Evolutionary conservation across 2,888 invertebrate genomes (phyloP), one percentile per base, ranked within the genome.

Genomic region (Pristionchus exspectatus): DNA sequence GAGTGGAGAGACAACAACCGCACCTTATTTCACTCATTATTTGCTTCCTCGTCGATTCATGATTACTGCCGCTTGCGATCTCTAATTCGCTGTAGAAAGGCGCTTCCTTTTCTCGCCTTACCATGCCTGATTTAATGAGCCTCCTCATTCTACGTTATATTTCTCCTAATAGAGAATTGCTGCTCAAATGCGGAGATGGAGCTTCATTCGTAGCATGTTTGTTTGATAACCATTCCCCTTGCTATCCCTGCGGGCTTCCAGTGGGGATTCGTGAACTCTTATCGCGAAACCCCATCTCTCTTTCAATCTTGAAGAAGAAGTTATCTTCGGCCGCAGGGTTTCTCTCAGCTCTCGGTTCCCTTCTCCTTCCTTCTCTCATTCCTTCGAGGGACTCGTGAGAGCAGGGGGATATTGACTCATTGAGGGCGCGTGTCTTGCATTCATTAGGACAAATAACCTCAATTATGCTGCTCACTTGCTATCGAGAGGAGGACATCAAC

Each of bases 331-430:
- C 44, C 44, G 44, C 44, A 50, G 44, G 44, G 12, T 50, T 50
- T 50, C 44, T 12, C 44, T 7, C 0, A 3, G 3, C 44, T 50
- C 44, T 50, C 44, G 12, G 44, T 50, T 50, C 44, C 44, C 10
- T 12, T 66, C 12, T 27, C 66, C 27, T 27, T 66, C 24, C 27
- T 66, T 5, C 27, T 27, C 33, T 2, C 12, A 59, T 21, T 12
- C 33, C 72, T 16, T 12, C 33, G 10, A 5, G 1, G n/a, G 66
- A 33, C 72, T 33, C 72, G 72, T 72, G 33, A 72, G 33, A 72
- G n/a, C 27, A 66, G 66, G 66, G 27, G 69, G 30, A 21, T 30
- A 74, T 74, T 74, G 74, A 74, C 74, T 74, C 74, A 38, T 72
- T 72, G 44, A 50, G 44, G 2, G 38, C 38, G 18, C 74, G 38